Evolutionary conservation across 2,113 vertebrate genomes (phyloP).

Genomic region (Pavo muticus): DNA sequence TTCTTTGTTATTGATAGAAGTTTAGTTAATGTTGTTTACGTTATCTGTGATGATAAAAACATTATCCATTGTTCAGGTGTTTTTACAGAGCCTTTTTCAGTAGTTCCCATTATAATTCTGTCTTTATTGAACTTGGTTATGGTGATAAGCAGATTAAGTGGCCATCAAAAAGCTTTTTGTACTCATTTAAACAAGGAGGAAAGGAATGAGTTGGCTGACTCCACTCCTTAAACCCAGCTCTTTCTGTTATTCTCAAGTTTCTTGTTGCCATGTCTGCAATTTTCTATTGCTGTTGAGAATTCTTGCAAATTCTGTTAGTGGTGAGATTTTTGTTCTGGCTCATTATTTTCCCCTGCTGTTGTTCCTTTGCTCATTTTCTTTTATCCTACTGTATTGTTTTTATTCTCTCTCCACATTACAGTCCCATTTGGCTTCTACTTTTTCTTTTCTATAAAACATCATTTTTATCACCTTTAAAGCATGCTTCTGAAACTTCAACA

Average conservation of each 20-base stretch:
- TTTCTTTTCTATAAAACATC: slow-evolving; percentile 3
- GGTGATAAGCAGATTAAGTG: neutral
- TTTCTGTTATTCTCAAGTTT: neutral
- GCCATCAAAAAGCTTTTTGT: neutral
- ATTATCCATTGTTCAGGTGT: neutral
- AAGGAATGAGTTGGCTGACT: neutral
- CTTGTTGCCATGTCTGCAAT: slow-evolving; percentile 5
- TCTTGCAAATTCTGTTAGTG: slow-evolving; percentile 36
- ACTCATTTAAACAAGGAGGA: neutral
- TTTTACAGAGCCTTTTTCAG: neutral
- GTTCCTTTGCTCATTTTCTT: slow-evolving; percentile 48
- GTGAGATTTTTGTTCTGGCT: slow-evolving; percentile 60
- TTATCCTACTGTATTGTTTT: slow-evolving; percentile 59
- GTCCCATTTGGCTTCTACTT: slow-evolving; percentile 44
- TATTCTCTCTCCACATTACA: slow-evolving; percentile 36
- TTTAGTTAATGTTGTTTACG: neutral
- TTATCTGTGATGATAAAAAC: neutral
- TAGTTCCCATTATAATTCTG: neutral
- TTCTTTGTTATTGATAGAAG: neutral
- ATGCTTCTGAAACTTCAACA: slow-evolving; percentile 31
- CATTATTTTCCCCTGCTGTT: slow-evolving; percentile 63
- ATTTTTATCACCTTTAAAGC: slow-evolving; percentile 47
- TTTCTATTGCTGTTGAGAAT: slow-evolving; percentile 38
- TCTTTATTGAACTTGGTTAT: neutral
- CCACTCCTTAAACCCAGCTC: neutral